Base-by-base conservation (phyloP, 2,113 vertebrate species). In the Paracanthobrama guichenoti region DNA sequence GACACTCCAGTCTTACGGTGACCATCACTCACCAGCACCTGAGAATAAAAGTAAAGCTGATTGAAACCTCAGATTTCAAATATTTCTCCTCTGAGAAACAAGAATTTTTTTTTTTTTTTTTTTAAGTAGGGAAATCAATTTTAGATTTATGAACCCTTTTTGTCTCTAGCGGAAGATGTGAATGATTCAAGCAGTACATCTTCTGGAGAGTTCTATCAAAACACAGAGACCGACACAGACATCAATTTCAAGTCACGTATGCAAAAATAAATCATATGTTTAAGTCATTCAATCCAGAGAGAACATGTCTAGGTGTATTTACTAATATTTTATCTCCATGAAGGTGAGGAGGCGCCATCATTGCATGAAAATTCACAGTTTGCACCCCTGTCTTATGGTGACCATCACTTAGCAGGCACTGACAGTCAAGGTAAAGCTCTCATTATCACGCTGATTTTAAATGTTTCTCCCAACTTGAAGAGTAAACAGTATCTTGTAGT, bases 201-300 rank as follows among this genome's bases (percentile, higher is more conserved):
- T 8, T 90, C 90, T 71, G 88, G 71, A 1, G 89, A 90, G 59
- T 85, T 60, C 81, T 90, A 90, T 53, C 69, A 88, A 82, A 88
- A 90, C 82, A 55, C 7, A 2, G 62, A 48, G n/a, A 16, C n/a
- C 22, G 31, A 83, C 44, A n/a, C 0, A 11, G 71, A 71, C 31
- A 16, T 22, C 66, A 31, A 8, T 84, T 59, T 62, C 62, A 67
- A 20, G 31, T 18, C 64, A 22, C 31, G 31, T 67, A 39, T 39
- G 64, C 31, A 35, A 10, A 67, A 67, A 18, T 18, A 31, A 66
- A 35, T 18, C 16, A 31, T 31, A 28, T 4, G 4, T 44, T n/a
- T 22, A 1, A 12, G 8, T 42, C 0, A 22, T 35, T 35, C 3
- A 35, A 31, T 67, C 3, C 31, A 22, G 64, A 39, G 64, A 39